Evolutionary conservation across 2,797 vertebrate genomes (phyloP).

Genomic region (Lates japonicus): DNA sequence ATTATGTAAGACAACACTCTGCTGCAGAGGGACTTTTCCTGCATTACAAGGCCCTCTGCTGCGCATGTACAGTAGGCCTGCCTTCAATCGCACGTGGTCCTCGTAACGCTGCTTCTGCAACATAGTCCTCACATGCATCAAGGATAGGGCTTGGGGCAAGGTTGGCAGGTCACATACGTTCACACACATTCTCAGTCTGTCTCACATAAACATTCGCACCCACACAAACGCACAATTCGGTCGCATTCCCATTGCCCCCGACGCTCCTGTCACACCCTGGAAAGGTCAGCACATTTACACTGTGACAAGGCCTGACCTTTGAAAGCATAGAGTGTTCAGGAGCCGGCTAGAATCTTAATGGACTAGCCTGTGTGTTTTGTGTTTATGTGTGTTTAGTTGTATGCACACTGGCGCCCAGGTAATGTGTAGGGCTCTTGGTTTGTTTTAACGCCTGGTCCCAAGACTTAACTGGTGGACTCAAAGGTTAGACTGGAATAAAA

Average conservation of each 20-base stretch:
- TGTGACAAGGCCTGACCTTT: conserved; percentile 87
- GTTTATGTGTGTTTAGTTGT: conserved; percentile 58
- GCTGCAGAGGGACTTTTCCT: conserved; percentile 69
- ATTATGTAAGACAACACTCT: conserved; percentile 68
- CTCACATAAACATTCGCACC: conserved; percentile 43
- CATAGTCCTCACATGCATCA: conserved; percentile 41
- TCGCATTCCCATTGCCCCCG: conserved; percentile 59
- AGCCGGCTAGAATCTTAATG: conserved; percentile 78
- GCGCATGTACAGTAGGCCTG: conserved; percentile 17
- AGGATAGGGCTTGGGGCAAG: conserved; percentile 46
- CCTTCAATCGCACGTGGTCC: not conserved
- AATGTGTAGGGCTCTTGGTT: conserved; percentile 23
- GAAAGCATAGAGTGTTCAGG: conserved; percentile 64
- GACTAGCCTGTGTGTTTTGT: conserved; percentile 30
- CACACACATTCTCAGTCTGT: conserved; percentile 19
- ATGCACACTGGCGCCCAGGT: not conserved
- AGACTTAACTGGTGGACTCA: conserved; percentile 25
- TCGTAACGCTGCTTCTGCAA: conserved; percentile 7
- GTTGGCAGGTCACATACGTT: conserved; percentile 61
- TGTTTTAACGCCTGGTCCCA: conserved; percentile 38
- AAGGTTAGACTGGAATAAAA: conserved; percentile 51
- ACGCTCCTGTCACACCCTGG: conserved; percentile 78
- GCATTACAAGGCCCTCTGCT: conserved; percentile 41
- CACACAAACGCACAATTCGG: conserved; percentile 35
- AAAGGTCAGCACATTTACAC: conserved; percentile 88